These are phyloP conservation scores for Neomonachus schauinslandi DNA, from an alignment of 2,113 vertebrate species.

Conservation along the genomic window DNA sequence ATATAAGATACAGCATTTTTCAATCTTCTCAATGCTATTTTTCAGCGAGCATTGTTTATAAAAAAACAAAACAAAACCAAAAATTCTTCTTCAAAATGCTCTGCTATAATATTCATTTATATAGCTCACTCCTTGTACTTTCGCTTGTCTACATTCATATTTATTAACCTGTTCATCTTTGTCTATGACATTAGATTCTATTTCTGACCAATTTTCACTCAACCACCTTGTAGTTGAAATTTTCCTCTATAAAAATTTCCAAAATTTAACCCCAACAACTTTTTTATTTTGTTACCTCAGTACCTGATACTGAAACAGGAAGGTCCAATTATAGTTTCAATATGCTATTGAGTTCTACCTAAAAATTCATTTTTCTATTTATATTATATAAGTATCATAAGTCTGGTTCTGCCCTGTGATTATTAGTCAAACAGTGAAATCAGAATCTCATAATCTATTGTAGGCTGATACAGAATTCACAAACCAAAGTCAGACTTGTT, in stretches of 20 bases:
- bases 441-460: neutral
- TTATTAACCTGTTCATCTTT: neutral
- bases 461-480: neutral
- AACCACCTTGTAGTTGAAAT: neutral
- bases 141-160: neutral
- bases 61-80: neutral
- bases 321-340: neutral
- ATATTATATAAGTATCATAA: neutral
- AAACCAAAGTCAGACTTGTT: neutral
- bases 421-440: neutral
- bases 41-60: neutral
- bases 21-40: neutral
- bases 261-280: neutral
- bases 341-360: neutral
- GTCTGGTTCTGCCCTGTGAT: neutral
- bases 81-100: neutral
- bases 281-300: neutral
- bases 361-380: constrained; percentile 9
- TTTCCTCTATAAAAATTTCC: neutral
- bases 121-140: neutral
- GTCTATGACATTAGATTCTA: neutral
- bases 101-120: neutral
- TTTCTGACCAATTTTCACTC: neutral
- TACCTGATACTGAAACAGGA: neutral
- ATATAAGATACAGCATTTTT: neutral